Conservation (phyloP, 2,113 vertebrate genomes). For the human (Homo sapiens) region GRCh38 chr20:52047501-52048000, state of each 20-base stretch:
- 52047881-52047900: not conserved
- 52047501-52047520: not conserved
- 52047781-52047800: not conserved
- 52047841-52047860: not conserved
- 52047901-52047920: not conserved
- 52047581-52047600: not conserved
- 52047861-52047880: not conserved
- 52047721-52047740: not conserved
- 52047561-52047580: not conserved
- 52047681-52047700: not conserved
- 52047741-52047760: not conserved
- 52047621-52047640: not conserved
- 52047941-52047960: constrained; percentile 43
- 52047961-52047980: constrained; percentile 65
- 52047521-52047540: not conserved
- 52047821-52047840: not conserved
- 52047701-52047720: not conserved
- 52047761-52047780: not conserved
- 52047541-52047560: not conserved
- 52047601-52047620: not conserved
- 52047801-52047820: not conserved
- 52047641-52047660: not conserved
- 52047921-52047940: constrained; percentile 22
- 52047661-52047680: not conserved
- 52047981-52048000: constrained; percentile 78